Conservation (phyloP, 2,113 vertebrate genomes). For the Larimichthys polyactis region DNA sequence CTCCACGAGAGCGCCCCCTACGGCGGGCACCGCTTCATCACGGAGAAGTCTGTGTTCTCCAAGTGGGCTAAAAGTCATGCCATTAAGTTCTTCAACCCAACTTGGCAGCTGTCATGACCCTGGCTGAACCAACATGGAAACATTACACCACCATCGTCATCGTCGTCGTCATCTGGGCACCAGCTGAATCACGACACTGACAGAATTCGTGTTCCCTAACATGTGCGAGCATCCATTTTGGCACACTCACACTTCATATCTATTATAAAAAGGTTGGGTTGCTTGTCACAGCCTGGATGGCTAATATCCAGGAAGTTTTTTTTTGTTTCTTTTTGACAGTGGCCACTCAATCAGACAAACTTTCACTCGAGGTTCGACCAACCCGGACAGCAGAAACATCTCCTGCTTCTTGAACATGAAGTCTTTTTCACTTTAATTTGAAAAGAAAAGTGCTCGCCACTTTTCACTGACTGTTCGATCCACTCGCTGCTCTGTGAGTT, state of each 20-base stretch:
- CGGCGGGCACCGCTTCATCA: slow-evolving; percentile 97
- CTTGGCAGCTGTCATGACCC: slow-evolving; percentile 93
- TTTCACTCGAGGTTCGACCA: not conserved
- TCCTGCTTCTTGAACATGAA: slow-evolving; percentile 21
- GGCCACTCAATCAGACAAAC: not conserved
- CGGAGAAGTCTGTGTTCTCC: slow-evolving; percentile 95
- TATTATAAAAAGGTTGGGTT: not conserved
- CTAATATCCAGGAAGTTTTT: no score
- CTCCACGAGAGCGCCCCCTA: slow-evolving; percentile 96
- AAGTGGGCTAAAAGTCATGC: slow-evolving; percentile 94
- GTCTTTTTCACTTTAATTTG: slow-evolving; percentile 13
- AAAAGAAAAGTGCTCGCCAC: slow-evolving; percentile 1
- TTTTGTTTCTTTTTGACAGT: not conserved
- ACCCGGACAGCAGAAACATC: not conserved
- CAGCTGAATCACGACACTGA: slow-evolving; percentile 9
- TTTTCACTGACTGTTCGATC: slow-evolving; percentile 39
- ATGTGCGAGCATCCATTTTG: not conserved
- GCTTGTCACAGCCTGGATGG: slow-evolving; percentile 12
- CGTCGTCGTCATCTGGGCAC: not conserved
- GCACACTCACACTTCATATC: slow-evolving; percentile 11
- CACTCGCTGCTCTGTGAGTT: slow-evolving; percentile 61
- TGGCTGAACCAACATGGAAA: slow-evolving; percentile 19
- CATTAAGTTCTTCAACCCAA: slow-evolving; percentile 95
- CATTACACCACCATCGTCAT: not conserved
- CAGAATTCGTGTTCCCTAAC: slow-evolving; percentile 17